Evolutionary conservation across 2,797 vertebrate species (phyloP).

Genomic region (Erithacus rubecula): DNA sequence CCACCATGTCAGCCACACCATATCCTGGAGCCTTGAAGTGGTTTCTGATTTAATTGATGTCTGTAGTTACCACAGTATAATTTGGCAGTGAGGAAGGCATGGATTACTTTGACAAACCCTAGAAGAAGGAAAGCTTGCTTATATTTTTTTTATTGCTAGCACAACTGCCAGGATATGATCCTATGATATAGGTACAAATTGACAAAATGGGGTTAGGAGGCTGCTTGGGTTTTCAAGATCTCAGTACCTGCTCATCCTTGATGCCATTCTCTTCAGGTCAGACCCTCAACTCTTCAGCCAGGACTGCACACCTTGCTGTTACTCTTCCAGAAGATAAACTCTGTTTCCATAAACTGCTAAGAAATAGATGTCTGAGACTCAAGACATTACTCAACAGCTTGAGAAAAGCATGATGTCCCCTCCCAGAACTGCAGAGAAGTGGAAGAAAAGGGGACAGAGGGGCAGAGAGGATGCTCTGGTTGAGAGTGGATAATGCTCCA

Average conservation of each 20-base stretch:
- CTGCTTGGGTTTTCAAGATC: background rate
- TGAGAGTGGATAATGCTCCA: background rate
- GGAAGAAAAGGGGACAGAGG: background rate
- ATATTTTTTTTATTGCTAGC: background rate
- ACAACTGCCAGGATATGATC: background rate
- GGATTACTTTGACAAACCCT: background rate
- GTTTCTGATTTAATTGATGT: background rate
- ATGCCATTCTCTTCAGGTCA: background rate
- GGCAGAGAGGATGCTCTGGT: fast-evolving
- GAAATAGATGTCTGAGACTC: background rate
- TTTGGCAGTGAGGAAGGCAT: background rate
- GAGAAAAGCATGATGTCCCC: background rate
- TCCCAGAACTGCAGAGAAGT: background rate
- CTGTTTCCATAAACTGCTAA: background rate
- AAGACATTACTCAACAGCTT: background rate
- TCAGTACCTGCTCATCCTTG: background rate
- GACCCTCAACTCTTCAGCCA: background rate
- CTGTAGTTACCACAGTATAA: background rate
- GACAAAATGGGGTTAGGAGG: background rate
- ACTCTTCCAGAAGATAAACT: background rate
- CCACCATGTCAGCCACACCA: background rate
- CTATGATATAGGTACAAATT: background rate
- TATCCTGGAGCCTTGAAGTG: background rate
- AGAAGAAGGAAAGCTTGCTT: background rate
- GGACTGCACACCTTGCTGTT: background rate